A percentile compares a stretch with the other conserved stretches of the same genome.
These are phyloP conservation scores for Oconnorella tubifera DNA, from an alignment of 2,888 invertebrate species.

Conservation along the genomic window DNA sequence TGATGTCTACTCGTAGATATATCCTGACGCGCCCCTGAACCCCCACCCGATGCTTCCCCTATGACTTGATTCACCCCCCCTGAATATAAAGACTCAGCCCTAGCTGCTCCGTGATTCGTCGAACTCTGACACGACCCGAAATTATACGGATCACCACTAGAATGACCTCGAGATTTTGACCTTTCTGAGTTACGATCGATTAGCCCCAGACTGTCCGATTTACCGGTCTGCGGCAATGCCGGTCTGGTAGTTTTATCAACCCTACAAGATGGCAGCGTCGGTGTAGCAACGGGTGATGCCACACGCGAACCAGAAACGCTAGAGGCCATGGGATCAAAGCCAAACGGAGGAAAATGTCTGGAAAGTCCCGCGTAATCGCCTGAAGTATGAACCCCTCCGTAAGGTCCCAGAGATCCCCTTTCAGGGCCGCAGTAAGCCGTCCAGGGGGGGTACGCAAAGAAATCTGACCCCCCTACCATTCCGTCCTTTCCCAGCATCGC, in stretches of 20 bases:
- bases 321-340: not conserved
- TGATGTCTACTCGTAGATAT: not conserved
- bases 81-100: too few species aligned
- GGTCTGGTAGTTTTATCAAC: not conserved
- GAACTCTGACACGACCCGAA: not conserved
- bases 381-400: too few species aligned
- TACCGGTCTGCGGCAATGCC: not conserved
- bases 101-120: not conserved
- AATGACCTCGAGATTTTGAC: not conserved
- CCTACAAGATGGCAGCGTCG: not conserved
- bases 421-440: not conserved
- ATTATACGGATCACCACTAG: not conserved
- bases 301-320: not conserved
- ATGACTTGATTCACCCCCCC: not conserved
- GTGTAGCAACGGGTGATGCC: not conserved
- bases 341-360: not conserved
- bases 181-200: not conserved
- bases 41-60: not conserved
- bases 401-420: too few species aligned
- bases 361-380: not conserved
- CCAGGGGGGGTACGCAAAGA: not conserved
- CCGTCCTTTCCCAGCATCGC: slow-evolving; percentile 5
- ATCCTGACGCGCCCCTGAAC: not conserved
- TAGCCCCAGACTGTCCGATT: not conserved
- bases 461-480: too few species aligned